Evolutionary conservation across 2,113 vertebrate genomes (phyloP), one percentile per base, ranked within the genome.

Genomic region (Regulus satrapa): DNA sequence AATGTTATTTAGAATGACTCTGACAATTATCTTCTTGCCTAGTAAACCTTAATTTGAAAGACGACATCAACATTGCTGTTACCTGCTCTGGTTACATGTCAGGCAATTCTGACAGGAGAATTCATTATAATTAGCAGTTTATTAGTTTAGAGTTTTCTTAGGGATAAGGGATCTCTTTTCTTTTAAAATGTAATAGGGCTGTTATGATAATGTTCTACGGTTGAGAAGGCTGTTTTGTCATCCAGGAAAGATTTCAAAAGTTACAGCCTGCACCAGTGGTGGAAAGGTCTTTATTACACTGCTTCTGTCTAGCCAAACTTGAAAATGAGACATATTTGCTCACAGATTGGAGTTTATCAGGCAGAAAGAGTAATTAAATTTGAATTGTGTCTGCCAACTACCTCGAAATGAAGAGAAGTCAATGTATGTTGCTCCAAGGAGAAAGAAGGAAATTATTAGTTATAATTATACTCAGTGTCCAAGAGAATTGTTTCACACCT

Each of bases 301-400:
- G 80, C 55, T 96, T 89, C 94, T 97, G 96, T 97, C 97, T 97
- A 97, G 97, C 95, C 95, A 97, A 34, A 89, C 92, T 96, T 97
- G 94, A 97, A 97, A 98, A 98, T 1, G 34, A 98, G 97, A 97
- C 89, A 75, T 92, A 96, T 95, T 97, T 97, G 62, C 96, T 95
- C 94, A 95, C 71, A 73, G 93, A 88, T 95, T 96, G 94, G 89
- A 94, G 91, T 96, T 98, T 97, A 97, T 98, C 96, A 97, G 94
- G 88, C 96, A 96, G 96, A 97, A 97, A 91, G 96, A 95, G 95
- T 97, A 97, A 98, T 97, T 98, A 97, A 95, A 97, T 98, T 97
- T 97, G 94, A 98, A 97, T 96, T 97, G 90, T 98, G 95, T 98
- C 97, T 97, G 92, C 95, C 95, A 97, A 92, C 82, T 89, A 94